These are phyloP conservation scores for Hylaeus volcanicus DNA, from an alignment of 1,140 invertebrate genomes.

Conservation along the genomic window DNA sequence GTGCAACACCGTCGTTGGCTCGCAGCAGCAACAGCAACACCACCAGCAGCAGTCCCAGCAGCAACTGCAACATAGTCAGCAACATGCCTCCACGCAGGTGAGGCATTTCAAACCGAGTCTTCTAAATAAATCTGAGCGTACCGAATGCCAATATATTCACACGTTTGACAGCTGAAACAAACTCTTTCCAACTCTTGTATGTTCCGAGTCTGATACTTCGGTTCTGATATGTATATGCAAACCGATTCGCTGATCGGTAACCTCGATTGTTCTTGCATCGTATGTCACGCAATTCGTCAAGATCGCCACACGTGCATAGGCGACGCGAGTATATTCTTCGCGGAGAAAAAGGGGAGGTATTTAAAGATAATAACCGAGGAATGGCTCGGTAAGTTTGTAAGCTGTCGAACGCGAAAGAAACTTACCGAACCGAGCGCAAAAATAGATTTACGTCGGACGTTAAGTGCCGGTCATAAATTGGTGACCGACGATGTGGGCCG, in stretches of 20 bases:
- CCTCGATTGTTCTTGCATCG: too few relatives aligned
- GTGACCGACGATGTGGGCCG: conserved; percentile 10
- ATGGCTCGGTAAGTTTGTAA: neutral
- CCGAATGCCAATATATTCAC: neutral
- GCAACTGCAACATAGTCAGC: conserved; percentile 65
- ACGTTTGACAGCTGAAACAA: too few relatives aligned
- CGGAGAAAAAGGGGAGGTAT: neutral
- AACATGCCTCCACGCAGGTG: conserved; percentile 73
- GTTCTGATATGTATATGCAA: too few relatives aligned
- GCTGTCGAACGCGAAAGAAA: conserved; percentile 1
- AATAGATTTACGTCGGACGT: conserved; percentile 46
- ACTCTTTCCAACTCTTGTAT: too few relatives aligned
- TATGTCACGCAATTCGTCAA: too few relatives aligned
- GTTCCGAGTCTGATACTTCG: too few relatives aligned
- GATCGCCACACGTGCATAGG: too few relatives aligned
- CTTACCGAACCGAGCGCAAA: neutral
- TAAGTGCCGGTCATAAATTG: conserved; percentile 36
- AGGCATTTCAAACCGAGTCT: neutral
- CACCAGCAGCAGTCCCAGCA: conserved; percentile 51
- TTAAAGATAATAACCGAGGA: neutral
- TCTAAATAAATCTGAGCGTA: neutral
- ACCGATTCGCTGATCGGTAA: too few relatives aligned
- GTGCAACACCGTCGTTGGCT: conserved; percentile 82
- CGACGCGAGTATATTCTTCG: too few relatives aligned
- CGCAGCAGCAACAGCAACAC: conserved; percentile 71